phyloP scores from a whole-genome alignment of 2,888 invertebrate species.

The Slavum lentiscoides region DNA sequence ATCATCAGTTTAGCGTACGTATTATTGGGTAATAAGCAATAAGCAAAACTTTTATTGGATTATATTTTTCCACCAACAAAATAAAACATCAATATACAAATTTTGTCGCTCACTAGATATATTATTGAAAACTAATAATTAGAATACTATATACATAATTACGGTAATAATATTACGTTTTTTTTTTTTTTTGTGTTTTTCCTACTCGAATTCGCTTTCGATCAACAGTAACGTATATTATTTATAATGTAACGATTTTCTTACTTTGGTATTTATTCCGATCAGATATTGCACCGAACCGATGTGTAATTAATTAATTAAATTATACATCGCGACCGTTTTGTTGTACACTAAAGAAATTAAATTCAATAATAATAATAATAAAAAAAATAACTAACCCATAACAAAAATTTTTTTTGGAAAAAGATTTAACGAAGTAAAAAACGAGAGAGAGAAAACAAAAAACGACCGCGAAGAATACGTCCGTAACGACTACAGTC shows the following conservation, averaged over 20 bases:
- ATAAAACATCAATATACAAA: background rate
- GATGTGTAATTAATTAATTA: background rate
- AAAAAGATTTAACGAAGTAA: too few relatives aligned
- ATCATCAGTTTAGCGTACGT: background rate
- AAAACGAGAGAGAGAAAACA: background rate
- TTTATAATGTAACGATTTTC: background rate
- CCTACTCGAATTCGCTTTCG: too few relatives aligned
- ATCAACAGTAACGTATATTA: background rate
- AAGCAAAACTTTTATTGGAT: too few relatives aligned
- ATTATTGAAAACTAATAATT: background rate
- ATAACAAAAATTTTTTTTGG: background rate
- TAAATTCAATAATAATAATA: background rate
- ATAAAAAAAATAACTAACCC: background rate
- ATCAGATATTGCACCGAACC: slow-evolving; percentile 19
- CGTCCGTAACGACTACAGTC: too few relatives aligned
- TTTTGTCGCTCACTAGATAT: background rate
- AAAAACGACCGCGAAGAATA: background rate
- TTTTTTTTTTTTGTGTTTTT: background rate
- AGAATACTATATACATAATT: background rate
- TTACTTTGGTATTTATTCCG: slow-evolving; percentile 30
- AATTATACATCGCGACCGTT: too few relatives aligned
- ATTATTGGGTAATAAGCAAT: background rate
- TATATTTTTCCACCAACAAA: background rate
- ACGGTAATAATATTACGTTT: background rate
- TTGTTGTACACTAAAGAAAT: background rate